Percentiles rank a stretch among this genome's conserved stretches.
These are phyloP conservation scores for Chalcosyrphus nemorum DNA, from an alignment of 2,888 invertebrate genomes.

Conservation along the genomic window DNA sequence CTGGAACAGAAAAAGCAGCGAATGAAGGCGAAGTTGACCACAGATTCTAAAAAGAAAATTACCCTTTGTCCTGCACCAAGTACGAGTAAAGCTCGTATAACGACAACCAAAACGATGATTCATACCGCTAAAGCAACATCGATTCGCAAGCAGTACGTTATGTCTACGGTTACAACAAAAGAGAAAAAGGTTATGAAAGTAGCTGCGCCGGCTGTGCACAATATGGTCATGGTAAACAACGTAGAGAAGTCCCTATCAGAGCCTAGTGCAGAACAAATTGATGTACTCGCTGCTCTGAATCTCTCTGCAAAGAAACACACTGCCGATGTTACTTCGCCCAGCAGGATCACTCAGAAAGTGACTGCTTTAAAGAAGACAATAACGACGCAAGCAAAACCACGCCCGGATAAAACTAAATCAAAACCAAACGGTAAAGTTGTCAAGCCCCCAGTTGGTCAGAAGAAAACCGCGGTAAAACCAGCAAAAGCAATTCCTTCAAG, in stretches of 20 bases:
- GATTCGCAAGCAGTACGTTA: constrained; percentile 53
- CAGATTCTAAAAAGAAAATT: constrained; percentile 30
- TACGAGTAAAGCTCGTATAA: constrained; percentile 31
- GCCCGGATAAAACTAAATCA: background rate
- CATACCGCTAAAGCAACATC: constrained; percentile 37
- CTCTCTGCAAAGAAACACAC: constrained; percentile 75
- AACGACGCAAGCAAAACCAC: background rate
- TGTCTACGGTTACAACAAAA: constrained; percentile 56
- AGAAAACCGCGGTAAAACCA: background rate
- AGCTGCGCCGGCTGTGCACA: background rate
- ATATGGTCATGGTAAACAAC: background rate
- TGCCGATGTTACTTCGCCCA: background rate
- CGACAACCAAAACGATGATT: constrained; percentile 8
- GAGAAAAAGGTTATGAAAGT: constrained; percentile 55
- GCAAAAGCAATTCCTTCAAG: constrained; percentile 20
- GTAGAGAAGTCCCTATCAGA: constrained; percentile 1
- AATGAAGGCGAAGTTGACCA: constrained; percentile 78
- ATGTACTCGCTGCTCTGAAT: constrained; percentile 79
- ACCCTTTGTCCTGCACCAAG: constrained; percentile 10
- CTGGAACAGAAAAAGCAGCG: constrained; percentile 78
- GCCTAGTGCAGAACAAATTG: constrained; percentile 75
- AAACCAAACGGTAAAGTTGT: background rate
- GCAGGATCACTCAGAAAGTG: constrained; percentile 1
- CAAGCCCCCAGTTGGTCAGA: constrained; percentile 13
- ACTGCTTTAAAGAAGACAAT: constrained; percentile 53